These are phyloP conservation scores for Epinephelus cyanopodus DNA, from an alignment of 2,113 vertebrate species.

Conservation along the genomic window DNA sequence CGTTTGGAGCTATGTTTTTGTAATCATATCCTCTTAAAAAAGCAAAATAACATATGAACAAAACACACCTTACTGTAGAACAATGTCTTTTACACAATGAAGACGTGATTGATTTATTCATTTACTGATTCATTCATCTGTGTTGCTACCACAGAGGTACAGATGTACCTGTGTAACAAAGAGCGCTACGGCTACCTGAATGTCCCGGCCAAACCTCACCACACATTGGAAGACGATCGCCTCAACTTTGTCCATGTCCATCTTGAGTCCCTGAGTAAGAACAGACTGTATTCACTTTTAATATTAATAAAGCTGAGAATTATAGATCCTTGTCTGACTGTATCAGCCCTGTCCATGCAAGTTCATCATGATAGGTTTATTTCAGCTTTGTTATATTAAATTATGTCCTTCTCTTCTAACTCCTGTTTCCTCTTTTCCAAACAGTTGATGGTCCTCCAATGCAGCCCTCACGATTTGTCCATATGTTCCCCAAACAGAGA, in stretches of 20 bases:
- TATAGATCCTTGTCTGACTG: not conserved
- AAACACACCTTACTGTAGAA: not conserved
- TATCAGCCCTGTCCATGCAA: not conserved
- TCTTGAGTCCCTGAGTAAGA: constrained; percentile 92
- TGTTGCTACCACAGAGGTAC: constrained; percentile 81
- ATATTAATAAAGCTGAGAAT: not conserved
- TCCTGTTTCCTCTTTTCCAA: constrained; percentile 27
- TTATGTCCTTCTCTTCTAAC: not conserved
- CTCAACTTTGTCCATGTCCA: constrained; percentile 94
- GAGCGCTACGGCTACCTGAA: constrained; percentile 93
- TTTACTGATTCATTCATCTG: not conserved
- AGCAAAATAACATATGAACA: not conserved
- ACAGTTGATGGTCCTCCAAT: constrained; percentile 93
- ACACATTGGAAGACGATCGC: constrained; percentile 89
- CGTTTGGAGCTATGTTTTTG: not conserved
- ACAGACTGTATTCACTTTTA: not conserved
- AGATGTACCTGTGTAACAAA: constrained; percentile 92
- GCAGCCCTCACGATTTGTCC: constrained; percentile 87
- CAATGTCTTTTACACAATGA: too few species aligned
- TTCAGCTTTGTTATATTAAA: not conserved
- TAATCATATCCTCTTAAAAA: not conserved
- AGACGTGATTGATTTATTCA: not conserved
- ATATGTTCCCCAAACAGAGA: constrained; percentile 85
- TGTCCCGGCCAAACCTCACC: constrained; percentile 89
- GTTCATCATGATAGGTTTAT: not conserved